Percentiles rank a stretch among this genome's conserved stretches.
Conservation (phyloP, 2,113 vertebrate species). For the Rhea pennata region DNA sequence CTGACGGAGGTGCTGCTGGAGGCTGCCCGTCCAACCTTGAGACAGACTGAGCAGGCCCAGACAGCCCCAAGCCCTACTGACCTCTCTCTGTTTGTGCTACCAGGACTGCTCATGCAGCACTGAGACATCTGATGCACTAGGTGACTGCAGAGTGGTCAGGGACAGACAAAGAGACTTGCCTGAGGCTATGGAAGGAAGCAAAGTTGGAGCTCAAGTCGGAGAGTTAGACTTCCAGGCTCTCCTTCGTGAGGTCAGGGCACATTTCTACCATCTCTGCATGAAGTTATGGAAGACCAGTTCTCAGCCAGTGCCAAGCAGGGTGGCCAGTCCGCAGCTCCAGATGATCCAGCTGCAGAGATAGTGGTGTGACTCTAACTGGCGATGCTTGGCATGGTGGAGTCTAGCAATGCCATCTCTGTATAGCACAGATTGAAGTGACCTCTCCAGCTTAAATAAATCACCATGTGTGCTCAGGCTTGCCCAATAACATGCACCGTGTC, state of each 20-base stretch:
- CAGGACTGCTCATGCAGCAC: neutral
- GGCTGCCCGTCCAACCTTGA: neutral
- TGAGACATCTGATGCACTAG: neutral
- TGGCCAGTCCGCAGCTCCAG: neutral
- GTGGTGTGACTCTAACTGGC: neutral
- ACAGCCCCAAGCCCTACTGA: neutral
- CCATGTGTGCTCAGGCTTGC: neutral
- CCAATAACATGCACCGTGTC: accelerated
- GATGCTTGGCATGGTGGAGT: neutral
- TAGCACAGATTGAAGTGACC: neutral
- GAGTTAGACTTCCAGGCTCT: neutral
- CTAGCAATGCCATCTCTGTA: neutral
- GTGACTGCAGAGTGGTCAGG: neutral
- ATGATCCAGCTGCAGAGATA: neutral
- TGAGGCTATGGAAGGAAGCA: neutral
- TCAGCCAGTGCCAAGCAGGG: accelerated
- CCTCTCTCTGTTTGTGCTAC: neutral
- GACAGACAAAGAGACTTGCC: neutral
- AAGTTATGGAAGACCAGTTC: neutral
- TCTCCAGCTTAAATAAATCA: neutral
- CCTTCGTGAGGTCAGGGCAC: neutral
- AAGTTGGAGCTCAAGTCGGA: neutral
- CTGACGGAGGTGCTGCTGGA: accelerated
- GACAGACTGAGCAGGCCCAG: neutral
- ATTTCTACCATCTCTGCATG: neutral